Evolutionary conservation across 2,113 vertebrate genomes (phyloP).

Genomic region (Tyto alba): DNA sequence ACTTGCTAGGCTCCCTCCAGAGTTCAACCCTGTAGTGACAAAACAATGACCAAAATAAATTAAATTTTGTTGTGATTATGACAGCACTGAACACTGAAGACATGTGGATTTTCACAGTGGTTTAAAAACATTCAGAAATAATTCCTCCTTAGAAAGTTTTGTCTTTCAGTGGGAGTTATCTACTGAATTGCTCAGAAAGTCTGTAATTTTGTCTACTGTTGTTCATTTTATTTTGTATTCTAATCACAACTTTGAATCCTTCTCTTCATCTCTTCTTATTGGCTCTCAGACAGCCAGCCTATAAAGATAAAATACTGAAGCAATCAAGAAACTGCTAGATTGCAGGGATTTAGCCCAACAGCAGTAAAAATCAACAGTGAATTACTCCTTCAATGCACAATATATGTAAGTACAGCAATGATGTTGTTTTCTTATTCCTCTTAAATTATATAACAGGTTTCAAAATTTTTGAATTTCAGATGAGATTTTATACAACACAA

Average conservation of each 20-base stretch:
- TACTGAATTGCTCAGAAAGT: neutral
- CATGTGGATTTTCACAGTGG: neutral
- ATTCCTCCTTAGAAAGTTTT: neutral
- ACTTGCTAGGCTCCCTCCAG: constrained; percentile 89
- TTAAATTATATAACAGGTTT: neutral
- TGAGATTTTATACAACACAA: neutral
- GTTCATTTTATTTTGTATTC: neutral
- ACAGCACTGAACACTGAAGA: neutral
- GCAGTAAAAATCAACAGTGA: neutral
- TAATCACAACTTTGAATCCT: neutral
- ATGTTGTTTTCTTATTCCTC: neutral
- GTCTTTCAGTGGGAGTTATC: neutral
- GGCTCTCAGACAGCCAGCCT: neutral
- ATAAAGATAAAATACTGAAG: neutral
- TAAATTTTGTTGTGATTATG: neutral
- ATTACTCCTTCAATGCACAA: neutral
- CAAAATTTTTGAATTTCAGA: neutral
- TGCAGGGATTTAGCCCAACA: neutral
- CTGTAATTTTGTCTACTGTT: neutral
- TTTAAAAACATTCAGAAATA: neutral
- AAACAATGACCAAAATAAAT: neutral
- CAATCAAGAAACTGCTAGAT: neutral
- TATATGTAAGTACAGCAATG: fast-evolving
- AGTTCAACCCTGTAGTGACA: constrained; percentile 84
- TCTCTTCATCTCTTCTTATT: neutral